These are phyloP conservation scores for Heliconius hortense DNA, from an alignment of 2,888 invertebrate genomes.

Conservation along the genomic window DNA sequence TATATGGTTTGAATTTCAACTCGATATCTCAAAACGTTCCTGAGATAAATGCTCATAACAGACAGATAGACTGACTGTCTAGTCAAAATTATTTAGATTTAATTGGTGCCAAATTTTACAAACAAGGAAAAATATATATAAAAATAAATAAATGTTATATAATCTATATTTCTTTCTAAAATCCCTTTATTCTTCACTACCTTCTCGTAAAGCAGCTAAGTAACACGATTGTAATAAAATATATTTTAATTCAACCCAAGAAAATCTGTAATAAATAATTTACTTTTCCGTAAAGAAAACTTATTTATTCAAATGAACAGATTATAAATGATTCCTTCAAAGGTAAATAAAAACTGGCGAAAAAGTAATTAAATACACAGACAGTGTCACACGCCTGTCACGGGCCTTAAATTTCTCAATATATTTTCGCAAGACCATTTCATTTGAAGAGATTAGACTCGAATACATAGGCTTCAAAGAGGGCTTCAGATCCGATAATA, in stretches of 20 bases:
- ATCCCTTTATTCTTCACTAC: too few species aligned
- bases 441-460: constrained; percentile 18
- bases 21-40: too few species aligned
- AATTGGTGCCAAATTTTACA: too few species aligned
- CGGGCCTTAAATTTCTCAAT: background rate
- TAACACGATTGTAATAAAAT: too few species aligned
- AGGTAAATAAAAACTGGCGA: constrained; percentile 6
- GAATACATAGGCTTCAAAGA: constrained; percentile 9
- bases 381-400: constrained; percentile 9
- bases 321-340: constrained; percentile 4
- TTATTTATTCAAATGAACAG: background rate
- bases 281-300: background rate
- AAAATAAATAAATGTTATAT: too few species aligned
- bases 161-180: too few species aligned
- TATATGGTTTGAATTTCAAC: too few species aligned
- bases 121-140: too few species aligned
- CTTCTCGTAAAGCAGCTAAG: too few species aligned
- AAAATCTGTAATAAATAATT: background rate
- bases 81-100: too few species aligned
- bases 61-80: too few species aligned
- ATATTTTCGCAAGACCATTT: constrained; percentile 8
- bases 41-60: too few species aligned
- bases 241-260: background rate
- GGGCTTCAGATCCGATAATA: constrained; percentile 25
- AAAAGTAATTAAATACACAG: constrained; percentile 2